Base-by-base conservation (phyloP, 2,888 invertebrate genomes). In the Sminthurides aquaticus region DNA sequence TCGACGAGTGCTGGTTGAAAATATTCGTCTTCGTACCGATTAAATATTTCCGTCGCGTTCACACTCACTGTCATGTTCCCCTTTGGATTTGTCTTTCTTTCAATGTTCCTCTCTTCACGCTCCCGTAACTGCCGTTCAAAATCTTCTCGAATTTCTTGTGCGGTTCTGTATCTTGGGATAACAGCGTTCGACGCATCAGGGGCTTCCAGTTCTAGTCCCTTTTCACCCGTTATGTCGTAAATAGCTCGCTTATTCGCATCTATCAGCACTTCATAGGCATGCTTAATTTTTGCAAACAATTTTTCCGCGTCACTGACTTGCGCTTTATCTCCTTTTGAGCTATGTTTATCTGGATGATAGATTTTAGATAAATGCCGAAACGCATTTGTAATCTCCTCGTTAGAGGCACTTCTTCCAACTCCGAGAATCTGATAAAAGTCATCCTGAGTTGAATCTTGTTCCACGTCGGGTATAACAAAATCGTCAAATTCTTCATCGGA, bases 291-390 rank as follows among this genome's bases (percentile, higher is more conserved):
- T 78, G 91, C 91, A 78, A 99, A 99, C 76, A 98, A 83, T 67
- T 87, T 80, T 79, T 96, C 94, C 0, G 98, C 98, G 0, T 82
- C 84, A 0, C 94, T 90, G n/a, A 60, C 29, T 15, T 49, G 25
- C 24, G 59, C 52, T 54, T 64, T 62, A 43, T 52, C 58, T 29
- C 58, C 64, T 43, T 64, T 64, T 2, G 64, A 58, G 18, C 85
- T 81, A 80, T 99, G 97, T 79, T 97, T 96, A 77, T 99, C 98
- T 0, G 99, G 98, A 79, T 99, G 99, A 77, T 95, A 98, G 75
- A 94, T 86, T 71, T 89, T 86, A 75, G 96, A 96, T 64, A 95
- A 85, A 62, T 90, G 86, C 68, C 96, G 85, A 78, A 96, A 99
- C 1, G 97, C 91, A 81, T 88, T 88, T 76, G 87, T 92, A 72